These are phyloP conservation scores for Sminthopsis crassicaudata DNA, from an alignment of 2,113 vertebrate genomes.

Conservation along the genomic window DNA sequence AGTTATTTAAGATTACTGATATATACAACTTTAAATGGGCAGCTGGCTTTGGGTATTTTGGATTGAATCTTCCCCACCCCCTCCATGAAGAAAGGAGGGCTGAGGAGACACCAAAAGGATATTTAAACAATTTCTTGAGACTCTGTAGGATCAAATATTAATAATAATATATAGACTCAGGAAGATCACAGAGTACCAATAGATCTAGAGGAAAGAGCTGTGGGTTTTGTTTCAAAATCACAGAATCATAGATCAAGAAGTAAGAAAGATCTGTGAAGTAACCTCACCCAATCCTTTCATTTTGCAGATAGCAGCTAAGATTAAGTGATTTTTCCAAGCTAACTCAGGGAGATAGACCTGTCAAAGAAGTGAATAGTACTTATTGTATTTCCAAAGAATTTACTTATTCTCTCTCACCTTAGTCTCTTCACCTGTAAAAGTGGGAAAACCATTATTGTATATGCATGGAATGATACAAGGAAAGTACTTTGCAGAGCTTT, in stretches of 20 bases:
- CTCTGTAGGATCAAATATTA: background rate
- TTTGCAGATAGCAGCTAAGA: background rate
- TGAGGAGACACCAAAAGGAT: background rate
- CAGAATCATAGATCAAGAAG: background rate
- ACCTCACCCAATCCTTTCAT: background rate
- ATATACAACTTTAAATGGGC: background rate
- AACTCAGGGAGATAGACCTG: background rate
- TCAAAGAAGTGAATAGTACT: background rate
- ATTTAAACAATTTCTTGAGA: background rate
- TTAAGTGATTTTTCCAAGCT: background rate
- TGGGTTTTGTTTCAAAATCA: background rate
- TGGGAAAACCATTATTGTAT: background rate
- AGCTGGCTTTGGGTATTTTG: background rate
- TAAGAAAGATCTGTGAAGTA: background rate
- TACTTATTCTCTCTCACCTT: background rate
- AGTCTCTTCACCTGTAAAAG: background rate
- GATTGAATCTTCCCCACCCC: background rate
- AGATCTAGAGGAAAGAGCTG: background rate
- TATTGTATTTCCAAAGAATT: background rate
- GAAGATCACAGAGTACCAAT: background rate
- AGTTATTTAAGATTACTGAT: too few relatives aligned
- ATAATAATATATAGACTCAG: background rate
- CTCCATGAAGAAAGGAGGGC: background rate
- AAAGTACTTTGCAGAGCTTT: background rate
- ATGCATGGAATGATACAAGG: background rate